Base-by-base conservation (phyloP, 2,888 invertebrate species). In the Norana najaformis region DNA sequence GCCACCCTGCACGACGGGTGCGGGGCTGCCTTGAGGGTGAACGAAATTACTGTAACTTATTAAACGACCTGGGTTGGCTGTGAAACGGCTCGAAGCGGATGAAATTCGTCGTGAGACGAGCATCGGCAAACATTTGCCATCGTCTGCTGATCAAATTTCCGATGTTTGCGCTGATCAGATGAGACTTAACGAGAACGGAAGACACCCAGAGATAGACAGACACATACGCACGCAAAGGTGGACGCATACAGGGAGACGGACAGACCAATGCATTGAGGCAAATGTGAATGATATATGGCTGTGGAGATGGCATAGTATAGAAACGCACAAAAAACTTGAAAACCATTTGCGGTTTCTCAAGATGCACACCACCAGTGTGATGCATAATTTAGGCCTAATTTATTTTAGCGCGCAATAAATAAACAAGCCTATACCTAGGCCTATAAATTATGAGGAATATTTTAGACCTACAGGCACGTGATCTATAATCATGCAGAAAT, bases 1-100 rank as follows among this genome's bases (percentile, higher is more conserved):
- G 85, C 85, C 35, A 34, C 35, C 83, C 47, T 47, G 69, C 30
- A 69, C 23, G 36, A 11, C 16, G 85, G 85, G 37, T 85, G 85
- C 85, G 23, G 20, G 34, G 83, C 16, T 23, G 85, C 83, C 83
- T 85, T 35, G 85, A 37, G 85, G 85, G 36, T 85, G 85, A 85
- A 37, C 85, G 85, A 85, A 85, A 85, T 85, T 85, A 37, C 85
- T 85, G 85, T 85, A 36, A 85, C 85, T 85, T 85, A 85, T 85
- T 85, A 85, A 85, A 85, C 85, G 85, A 85, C 85, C 85, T 37
- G 36, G 37, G 37, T 85, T 35, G 85, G 1, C 85, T 35, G 35
- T 85, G 85, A 85, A 85, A 85, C 35, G 85, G 37, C 36, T 85
- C 85, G 85, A 85, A 85, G 83, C 85, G 85, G 85, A 85, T 85